Base-by-base conservation (phyloP, 1,140 invertebrate species). In the Bombus terrestris region DNA sequence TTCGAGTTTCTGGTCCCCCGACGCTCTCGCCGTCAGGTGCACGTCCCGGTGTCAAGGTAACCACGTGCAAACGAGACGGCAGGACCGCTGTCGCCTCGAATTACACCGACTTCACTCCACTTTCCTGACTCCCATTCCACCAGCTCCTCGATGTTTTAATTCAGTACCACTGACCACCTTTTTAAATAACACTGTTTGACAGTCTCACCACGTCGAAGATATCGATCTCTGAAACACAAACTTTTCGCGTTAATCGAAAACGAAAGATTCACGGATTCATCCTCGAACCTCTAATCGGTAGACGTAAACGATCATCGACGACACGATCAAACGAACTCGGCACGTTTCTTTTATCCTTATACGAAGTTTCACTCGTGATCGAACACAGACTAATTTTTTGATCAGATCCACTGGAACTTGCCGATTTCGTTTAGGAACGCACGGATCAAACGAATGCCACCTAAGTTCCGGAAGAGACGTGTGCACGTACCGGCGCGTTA, bases 21-120 rank as follows among this genome's bases (percentile, higher is more conserved):
- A 79, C 83, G 77, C 66, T 79, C 41, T 69, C 74, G 66, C 66
- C 66, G 41, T 76, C 83, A 53, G 68, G 83, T 85, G 83, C 76
- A 69, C 64, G 74, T 73, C 66, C 69, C 66, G 32, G 41, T 73
- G 68, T 81, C 84, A 75, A 85, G 71, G 84, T 81, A 62, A 81
- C 84, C 84, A 85, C 84, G 84, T 85, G 84, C 71, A 74, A 85
- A 80, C 76, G 57, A 72, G 83, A 85, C 76, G 76, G 41, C 62
- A 85, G 57, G 39, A 73, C 35, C 77, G 37, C n/a, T 73, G 37
- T 83, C 77, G 57, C 28, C 68, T 80, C 83, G 83, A 62, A 78
- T 85, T 72, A 72, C 82, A 59, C 25, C 59, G 41, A 35, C 18
- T 53, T 47, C 53, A 18, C 35, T 25, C 78, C 57, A 47, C 39